These are phyloP conservation scores for Anoplopoma fimbria DNA, from an alignment of 2,113 vertebrate genomes.

Conservation along the genomic window DNA sequence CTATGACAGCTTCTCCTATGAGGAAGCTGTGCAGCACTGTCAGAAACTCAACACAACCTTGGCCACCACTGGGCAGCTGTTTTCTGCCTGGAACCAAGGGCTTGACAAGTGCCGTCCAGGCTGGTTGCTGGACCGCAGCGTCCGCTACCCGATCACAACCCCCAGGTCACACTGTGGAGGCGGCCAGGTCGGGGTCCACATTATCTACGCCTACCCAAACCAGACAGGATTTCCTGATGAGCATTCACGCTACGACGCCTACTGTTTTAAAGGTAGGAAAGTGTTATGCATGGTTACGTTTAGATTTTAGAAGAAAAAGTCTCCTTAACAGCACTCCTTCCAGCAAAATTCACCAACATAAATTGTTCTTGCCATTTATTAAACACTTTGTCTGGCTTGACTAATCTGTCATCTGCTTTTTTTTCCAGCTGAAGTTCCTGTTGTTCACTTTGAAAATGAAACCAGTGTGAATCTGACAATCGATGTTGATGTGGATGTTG, in stretches of 20 bases:
- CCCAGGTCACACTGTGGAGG: constrained; percentile 87
- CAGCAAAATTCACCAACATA: not conserved
- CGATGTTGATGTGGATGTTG: too few species aligned
- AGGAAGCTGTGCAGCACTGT: constrained; percentile 90
- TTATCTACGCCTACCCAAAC: constrained; percentile 88
- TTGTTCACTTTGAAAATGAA: constrained; percentile 20
- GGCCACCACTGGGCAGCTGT: constrained; percentile 91
- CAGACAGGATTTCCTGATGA: constrained; percentile 92
- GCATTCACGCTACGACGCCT: constrained; percentile 90
- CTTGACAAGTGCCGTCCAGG: constrained; percentile 92
- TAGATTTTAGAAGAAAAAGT: not conserved
- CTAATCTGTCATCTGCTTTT: not conserved
- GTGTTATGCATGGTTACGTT: not conserved
- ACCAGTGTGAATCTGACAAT: constrained; percentile 33
- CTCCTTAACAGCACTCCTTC: not conserved
- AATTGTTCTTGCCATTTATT: not conserved
- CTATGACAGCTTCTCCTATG: constrained; percentile 88
- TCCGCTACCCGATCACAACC: constrained; percentile 91
- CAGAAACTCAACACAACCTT: constrained; percentile 88
- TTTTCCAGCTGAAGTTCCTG: constrained; percentile 47
- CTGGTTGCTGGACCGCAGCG: constrained; percentile 92
- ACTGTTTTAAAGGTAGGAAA: constrained; percentile 91
- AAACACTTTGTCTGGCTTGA: too few species aligned
- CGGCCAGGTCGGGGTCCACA: constrained; percentile 89
- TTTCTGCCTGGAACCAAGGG: constrained; percentile 91